A percentile compares a stretch with the other conserved stretches of the same genome.
phyloP scores from a whole-genome alignment of 2,888 invertebrate genomes.

The Drosophila tripunctata region DNA sequence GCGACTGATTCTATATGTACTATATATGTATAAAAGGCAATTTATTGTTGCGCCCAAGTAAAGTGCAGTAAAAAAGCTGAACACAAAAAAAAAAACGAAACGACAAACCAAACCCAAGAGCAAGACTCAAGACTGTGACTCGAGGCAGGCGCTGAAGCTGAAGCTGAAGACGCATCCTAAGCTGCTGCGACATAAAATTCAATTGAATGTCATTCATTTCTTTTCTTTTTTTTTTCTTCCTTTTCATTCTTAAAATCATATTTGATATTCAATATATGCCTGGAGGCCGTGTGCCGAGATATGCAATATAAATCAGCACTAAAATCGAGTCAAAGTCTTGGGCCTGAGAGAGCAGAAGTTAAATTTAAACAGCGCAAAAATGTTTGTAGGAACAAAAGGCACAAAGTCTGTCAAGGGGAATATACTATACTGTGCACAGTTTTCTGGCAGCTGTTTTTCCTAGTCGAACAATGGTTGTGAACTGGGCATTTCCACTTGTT shows the following conservation, averaged over 20 bases:
- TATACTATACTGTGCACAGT: too few species aligned
- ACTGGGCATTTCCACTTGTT: conserved; percentile 62
- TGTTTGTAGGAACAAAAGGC: conserved; percentile 35
- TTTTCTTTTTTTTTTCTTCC: conserved; percentile 43
- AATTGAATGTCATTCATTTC: conserved; percentile 67
- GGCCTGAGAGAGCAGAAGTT: conserved; percentile 53
- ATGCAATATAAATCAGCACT: conserved; percentile 64
- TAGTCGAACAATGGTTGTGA: conserved; percentile 47
- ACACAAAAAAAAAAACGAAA: conserved; percentile 5
- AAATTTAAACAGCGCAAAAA: conserved; percentile 44
- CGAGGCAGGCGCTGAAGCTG: neutral
- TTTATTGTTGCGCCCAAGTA: conserved; percentile 58
- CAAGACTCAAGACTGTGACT: conserved; percentile 2
- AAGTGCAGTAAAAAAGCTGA: conserved; percentile 59
- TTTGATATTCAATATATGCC: conserved; percentile 61
- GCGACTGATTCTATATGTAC: conserved; percentile 54
- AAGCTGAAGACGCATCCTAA: conserved; percentile 14
- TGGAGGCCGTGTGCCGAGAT: conserved; percentile 26
- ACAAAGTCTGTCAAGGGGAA: conserved; percentile 17
- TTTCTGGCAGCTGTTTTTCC: conserved; percentile 55
- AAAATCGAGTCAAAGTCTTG: conserved; percentile 37
- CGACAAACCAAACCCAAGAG: conserved; percentile 4
- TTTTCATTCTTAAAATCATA: conserved; percentile 58
- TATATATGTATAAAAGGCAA: conserved; percentile 60
- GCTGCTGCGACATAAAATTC: conserved; percentile 66